Percentiles rank a stretch among this genome's conserved stretches.
Conservation (phyloP, 2,888 invertebrate species). For the Lamellibrachia columna region DNA sequence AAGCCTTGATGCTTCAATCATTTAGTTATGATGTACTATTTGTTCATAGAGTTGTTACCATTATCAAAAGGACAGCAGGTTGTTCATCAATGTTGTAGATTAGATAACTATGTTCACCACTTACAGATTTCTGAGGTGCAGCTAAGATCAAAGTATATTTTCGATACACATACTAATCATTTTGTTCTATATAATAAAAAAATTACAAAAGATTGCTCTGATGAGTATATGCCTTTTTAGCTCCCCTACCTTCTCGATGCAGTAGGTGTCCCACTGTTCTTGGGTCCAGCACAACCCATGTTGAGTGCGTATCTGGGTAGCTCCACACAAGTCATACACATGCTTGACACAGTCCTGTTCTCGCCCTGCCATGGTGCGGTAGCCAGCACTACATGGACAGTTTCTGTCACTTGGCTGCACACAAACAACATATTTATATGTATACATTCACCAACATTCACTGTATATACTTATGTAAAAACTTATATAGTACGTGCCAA, state of each 20-base stretch:
- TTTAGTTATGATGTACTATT: not conserved
- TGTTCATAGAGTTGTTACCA: not conserved
- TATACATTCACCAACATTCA: not conserved
- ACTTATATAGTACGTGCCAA: no score
- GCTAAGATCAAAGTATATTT: no score
- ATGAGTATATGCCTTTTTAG: not conserved
- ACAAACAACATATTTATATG: not conserved
- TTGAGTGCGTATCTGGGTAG: conserved; percentile 49
- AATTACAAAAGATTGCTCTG: not conserved
- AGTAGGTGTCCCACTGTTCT: conserved; percentile 50
- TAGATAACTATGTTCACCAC: no score
- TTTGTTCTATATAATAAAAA: not conserved
- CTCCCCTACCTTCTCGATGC: conserved; percentile 45
- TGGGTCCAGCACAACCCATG: conserved; percentile 51
- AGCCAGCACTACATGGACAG: conserved; percentile 60
- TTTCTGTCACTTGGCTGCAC: conserved; percentile 55
- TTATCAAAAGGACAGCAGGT: not conserved
- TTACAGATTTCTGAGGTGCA: no score
- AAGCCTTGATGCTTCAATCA: not conserved
- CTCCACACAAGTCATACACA: conserved; percentile 53
- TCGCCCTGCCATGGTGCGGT: conserved; percentile 42
- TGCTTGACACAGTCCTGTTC: conserved; percentile 54
- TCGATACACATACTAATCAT: no score
- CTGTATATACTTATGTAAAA: no score
- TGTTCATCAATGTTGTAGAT: not conserved